Percentiles rank a stretch among this genome's conserved stretches.
Evolutionary conservation across 2,797 vertebrate genomes (phyloP).

Genomic region (Takifugu ocellatus): DNA sequence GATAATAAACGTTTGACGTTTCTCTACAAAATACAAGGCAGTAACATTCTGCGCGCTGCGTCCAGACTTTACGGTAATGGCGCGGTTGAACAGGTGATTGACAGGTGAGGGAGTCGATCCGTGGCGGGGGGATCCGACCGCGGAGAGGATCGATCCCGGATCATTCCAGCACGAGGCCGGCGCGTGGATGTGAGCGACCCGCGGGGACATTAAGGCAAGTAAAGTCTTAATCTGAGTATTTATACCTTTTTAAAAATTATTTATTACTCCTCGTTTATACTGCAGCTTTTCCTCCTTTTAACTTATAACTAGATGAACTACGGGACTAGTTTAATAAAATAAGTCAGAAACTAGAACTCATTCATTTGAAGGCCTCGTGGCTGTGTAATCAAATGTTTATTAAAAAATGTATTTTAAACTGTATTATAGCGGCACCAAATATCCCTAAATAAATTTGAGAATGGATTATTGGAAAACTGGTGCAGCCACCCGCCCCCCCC

Average conservation of each 20-base stretch:
- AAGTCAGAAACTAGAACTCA: too few species aligned
- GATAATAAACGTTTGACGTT: too few species aligned
- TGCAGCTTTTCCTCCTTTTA: too few species aligned
- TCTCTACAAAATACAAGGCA: background rate
- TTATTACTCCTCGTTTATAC: background rate
- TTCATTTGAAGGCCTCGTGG: too few species aligned
- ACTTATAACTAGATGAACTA: too few species aligned
- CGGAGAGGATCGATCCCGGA: conserved; percentile 3
- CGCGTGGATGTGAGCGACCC: conserved; percentile 18
- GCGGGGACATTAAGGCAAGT: conserved; percentile 35
- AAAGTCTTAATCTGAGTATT: background rate
- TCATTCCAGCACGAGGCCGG: conserved; percentile 14
- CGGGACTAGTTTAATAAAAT: too few species aligned
- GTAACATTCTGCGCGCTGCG: conserved; percentile 5
- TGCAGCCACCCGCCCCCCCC: too few species aligned
- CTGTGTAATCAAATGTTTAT: too few species aligned
- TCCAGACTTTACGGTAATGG: conserved; percentile 49
- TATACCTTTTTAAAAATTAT: background rate
- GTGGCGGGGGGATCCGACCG: conserved; percentile 5
- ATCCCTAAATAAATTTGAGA: too few species aligned
- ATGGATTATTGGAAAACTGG: too few species aligned
- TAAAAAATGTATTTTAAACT: too few species aligned
- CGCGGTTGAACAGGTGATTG: conserved; percentile 42
- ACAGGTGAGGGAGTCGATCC: conserved; percentile 35
- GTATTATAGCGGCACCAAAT: too few species aligned